Conservation (phyloP, 2,113 vertebrate genomes). For the Theristicus caerulescens region DNA sequence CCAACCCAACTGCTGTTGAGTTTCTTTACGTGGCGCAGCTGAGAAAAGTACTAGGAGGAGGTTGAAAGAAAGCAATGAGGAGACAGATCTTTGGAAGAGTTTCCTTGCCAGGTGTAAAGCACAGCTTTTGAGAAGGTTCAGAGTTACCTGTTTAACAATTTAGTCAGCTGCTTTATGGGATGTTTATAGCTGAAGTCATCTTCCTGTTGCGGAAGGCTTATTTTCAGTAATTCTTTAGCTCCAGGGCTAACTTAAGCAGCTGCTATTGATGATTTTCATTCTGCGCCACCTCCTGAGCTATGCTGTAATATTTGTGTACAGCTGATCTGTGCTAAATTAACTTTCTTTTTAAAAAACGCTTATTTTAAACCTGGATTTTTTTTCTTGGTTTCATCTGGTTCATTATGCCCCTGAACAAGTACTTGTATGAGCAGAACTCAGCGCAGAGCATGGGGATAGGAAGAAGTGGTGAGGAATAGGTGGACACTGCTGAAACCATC, state of each 20-base stretch:
- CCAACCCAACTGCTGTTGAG: fast-evolving
- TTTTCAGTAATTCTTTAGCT: not conserved
- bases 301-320: not conserved
- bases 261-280: not conserved
- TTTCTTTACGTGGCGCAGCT: not conserved
- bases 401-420: not conserved
- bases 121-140: not conserved
- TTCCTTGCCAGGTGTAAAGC: not conserved
- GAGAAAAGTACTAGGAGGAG: not conserved
- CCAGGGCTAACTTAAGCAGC: not conserved
- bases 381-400: not conserved
- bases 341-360: not conserved
- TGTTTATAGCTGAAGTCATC: not conserved
- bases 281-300: not conserved
- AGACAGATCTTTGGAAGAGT: not conserved
- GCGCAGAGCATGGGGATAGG: not conserved
- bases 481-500: not conserved
- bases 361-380: not conserved
- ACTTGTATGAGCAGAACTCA: not conserved
- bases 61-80: not conserved
- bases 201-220: not conserved
- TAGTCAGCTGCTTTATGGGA: not conserved
- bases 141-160: not conserved
- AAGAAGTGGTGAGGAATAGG: not conserved
- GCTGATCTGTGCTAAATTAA: not conserved